Evolutionary conservation across 1,140 invertebrate genomes (phyloP), one percentile per base, ranked within the genome.

Genomic region (Proctacanthus coquilletti): DNA sequence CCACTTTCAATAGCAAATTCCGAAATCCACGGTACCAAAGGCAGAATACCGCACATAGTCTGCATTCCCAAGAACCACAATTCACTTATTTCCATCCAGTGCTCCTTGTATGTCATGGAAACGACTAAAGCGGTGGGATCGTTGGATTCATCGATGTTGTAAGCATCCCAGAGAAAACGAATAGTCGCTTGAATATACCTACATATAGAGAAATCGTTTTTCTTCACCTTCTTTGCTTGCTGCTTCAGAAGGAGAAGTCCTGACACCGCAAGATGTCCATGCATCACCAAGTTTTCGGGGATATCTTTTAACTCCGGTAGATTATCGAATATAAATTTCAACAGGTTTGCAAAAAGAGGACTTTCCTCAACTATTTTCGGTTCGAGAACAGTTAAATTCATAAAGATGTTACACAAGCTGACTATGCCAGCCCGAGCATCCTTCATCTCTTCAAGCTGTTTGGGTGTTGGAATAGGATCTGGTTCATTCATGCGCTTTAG

Each of bases 31-130:
- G 85, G 83, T 33, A 89, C 72, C 32, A 77, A 68, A 3, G 77
- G 69, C 6, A 92, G 59, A 0, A 92, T 75, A 4, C 75, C 72
- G 45, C 80, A 77, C 62, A 91, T 76, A 10, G 85, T 89, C 61
- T 92, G 86, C 84, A 92, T 88, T 10, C 87, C 86, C 15, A 93
- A 63, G 61, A 89, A 92, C 88, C 88, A 93, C 2, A 92, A 63
- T 57, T 92, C 88, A 60, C 78, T 83, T 13, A 92, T 69, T 49
- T 91, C 84, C 56, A 77, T 74, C 88, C 87, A 93, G 41, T 76
- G 65, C 52, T 80, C 77, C 51, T 87, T 86, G 56, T 92, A 93
- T 10, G 72, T 68, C 65, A 84, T 81, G 3, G 84, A 74, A 0
- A 92, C 80, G 3, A 87, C 82, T 21, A 92, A 58, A 36, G 77